These are phyloP conservation scores for Eulemur mongoz DNA, from an alignment of 2,797 vertebrate genomes.

Conservation along the genomic window DNA sequence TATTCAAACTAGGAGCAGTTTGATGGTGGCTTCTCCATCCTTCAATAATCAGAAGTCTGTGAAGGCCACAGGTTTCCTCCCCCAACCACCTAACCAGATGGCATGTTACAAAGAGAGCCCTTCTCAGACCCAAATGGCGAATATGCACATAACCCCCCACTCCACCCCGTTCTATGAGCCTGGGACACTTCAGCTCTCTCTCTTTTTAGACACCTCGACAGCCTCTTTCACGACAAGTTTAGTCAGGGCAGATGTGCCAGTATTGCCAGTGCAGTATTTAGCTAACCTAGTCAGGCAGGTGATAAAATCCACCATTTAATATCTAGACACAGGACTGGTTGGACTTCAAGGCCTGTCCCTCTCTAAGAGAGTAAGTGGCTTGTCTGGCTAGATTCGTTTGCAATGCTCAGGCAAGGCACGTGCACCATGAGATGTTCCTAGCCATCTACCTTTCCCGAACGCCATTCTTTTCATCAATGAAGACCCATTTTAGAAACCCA, in stretches of 20 bases:
- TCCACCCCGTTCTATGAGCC: neutral
- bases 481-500: constrained; percentile 34
- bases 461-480: constrained; percentile 41
- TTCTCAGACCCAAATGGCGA: neutral
- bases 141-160: no score
- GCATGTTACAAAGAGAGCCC: neutral
- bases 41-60: neutral
- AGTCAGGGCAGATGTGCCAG: neutral
- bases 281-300: neutral
- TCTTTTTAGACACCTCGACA: neutral
- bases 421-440: neutral
- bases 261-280: neutral
- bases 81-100: no score
- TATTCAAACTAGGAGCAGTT: neutral
- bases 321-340: neutral
- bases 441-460: neutral
- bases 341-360: neutral
- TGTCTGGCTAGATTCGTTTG: neutral
- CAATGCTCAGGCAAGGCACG: neutral
- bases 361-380: neutral
- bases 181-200: neutral
- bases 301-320: neutral
- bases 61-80: neutral
- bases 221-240: neutral
- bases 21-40: neutral